phyloP scores from a whole-genome alignment of 2,113 vertebrate genomes.

The Empidonax alnorum region DNA sequence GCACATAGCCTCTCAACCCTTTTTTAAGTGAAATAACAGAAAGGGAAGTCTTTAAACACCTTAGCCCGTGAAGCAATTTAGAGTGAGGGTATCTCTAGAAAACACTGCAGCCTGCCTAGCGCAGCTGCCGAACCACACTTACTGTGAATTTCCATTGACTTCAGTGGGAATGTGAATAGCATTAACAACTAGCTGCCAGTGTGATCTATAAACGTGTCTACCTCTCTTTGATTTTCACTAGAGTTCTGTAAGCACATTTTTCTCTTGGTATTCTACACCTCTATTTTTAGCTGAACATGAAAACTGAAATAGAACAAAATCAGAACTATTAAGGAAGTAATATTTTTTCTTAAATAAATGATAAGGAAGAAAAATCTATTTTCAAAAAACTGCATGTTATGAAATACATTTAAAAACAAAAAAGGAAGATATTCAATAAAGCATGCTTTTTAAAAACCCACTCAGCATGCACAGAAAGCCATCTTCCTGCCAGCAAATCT shows the following conservation, averaged over 20 bases:
- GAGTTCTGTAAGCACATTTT: background rate
- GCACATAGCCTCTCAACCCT: background rate
- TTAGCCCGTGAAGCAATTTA: background rate
- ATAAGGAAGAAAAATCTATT: background rate
- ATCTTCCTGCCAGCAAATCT: background rate
- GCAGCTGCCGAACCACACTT: background rate
- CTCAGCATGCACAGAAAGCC: background rate
- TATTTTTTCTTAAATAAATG: background rate
- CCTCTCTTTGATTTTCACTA: background rate
- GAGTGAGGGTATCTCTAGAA: background rate
- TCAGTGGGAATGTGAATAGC: background rate
- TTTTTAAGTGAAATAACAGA: background rate
- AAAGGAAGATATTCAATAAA: background rate
- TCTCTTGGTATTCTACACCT: background rate
- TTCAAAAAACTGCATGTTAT: background rate
- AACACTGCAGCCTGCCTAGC: background rate
- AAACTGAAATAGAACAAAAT: background rate
- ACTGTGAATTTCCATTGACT: background rate
- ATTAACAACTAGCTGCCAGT: background rate
- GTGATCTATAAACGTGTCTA: background rate
- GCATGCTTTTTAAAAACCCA: background rate
- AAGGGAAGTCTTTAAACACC: background rate
- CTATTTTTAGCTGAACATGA: background rate
- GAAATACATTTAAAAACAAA: background rate
- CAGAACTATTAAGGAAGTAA: background rate